Conservation (phyloP, 2,888 invertebrate species). For the Hypercompe scribonia region DNA sequence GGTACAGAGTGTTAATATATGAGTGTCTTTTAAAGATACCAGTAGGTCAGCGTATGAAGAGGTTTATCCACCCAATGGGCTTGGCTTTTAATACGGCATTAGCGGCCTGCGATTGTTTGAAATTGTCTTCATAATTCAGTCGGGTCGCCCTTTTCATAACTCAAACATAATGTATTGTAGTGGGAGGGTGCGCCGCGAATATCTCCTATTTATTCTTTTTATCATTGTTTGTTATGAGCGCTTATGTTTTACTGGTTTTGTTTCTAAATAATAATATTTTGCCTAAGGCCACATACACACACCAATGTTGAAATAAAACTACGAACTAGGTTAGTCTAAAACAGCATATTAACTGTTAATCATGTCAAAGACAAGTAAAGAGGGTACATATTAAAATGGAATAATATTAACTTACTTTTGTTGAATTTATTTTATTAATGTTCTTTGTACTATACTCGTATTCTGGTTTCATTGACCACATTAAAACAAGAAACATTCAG, state of each 20-base stretch:
- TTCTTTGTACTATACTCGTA: not conserved
- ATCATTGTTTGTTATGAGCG: constrained; percentile 34
- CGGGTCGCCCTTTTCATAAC: constrained; percentile 54
- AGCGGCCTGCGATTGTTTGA: constrained; percentile 55
- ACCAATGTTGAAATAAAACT: not conserved
- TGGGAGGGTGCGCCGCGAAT: constrained; percentile 29
- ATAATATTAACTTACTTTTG: not conserved
- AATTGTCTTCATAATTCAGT: constrained; percentile 65
- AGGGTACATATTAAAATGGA: not conserved
- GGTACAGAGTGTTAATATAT: constrained; percentile 50
- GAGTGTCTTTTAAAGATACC: constrained; percentile 67
- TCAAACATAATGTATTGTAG: constrained; percentile 53
- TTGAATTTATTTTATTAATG: not conserved
- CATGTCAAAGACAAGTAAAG: not conserved
- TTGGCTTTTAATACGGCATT: constrained; percentile 52
- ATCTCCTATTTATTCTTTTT: constrained; percentile 53
- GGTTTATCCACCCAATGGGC: constrained; percentile 41
- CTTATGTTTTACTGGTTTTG: constrained; percentile 34
- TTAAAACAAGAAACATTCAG: not conserved
- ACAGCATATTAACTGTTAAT: not conserved
- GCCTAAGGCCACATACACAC: not conserved
- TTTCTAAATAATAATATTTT: constrained; percentile 21
- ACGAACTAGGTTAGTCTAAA: not conserved
- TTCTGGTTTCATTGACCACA: not conserved
- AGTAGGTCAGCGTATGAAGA: constrained; percentile 53